Evolutionary conservation across 2,888 invertebrate genomes (phyloP).

Genomic region (Ganaspis brasiliensis): DNA sequence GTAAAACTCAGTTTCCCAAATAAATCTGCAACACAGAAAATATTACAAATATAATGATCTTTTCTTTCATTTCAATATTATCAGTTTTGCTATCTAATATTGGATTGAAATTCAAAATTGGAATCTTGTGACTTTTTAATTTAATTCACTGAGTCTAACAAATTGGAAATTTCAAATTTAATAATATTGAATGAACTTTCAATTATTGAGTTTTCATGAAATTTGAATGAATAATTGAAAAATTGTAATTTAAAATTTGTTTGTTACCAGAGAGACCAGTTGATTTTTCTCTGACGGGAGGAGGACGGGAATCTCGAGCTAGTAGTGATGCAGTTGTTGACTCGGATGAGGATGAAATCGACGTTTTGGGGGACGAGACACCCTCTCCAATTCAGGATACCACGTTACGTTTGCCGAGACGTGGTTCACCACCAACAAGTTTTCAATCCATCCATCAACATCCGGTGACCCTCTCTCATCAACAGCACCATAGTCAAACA

Average conservation of each 20-base stretch:
- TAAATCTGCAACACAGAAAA: no score
- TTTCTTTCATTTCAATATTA: no score
- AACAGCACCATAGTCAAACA: constrained; percentile 67
- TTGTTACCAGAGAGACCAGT: constrained; percentile 75
- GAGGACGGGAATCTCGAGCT: constrained; percentile 76
- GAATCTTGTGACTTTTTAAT: no score
- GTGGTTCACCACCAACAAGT: constrained; percentile 65
- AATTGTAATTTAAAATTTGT: no score
- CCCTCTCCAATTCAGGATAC: constrained; percentile 63
- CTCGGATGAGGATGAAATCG: constrained; percentile 78
- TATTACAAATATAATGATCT: no score
- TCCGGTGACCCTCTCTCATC: constrained; percentile 70
- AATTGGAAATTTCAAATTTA: no score
- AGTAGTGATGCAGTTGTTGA: constrained; percentile 75
- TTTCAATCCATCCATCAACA: constrained; percentile 72
- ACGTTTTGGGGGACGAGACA: constrained; percentile 77
- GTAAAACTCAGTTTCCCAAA: no score
- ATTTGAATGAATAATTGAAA: not conserved
- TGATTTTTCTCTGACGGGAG: constrained; percentile 75
- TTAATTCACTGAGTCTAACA: no score
- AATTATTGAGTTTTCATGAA: no score
- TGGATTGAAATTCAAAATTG: no score
- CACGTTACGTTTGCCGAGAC: constrained; percentile 64
- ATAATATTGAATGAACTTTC: no score
- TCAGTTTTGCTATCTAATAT: no score